phyloP scores from a whole-genome alignment of 2,113 vertebrate genomes.

The Lipophrys pholis region DNA sequence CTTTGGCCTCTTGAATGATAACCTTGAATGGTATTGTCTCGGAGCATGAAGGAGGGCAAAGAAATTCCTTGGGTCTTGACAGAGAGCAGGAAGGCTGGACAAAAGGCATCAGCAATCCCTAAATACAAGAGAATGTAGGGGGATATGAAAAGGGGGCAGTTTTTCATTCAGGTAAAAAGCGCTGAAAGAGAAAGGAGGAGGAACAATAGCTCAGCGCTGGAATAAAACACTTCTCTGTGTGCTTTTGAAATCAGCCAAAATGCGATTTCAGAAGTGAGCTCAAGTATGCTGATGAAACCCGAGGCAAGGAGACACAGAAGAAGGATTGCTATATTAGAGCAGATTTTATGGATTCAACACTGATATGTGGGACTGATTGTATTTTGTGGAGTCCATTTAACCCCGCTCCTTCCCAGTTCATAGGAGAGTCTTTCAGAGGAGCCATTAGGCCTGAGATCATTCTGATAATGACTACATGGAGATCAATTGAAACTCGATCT shows the following conservation, averaged over 20 bases:
- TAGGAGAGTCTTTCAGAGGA: constrained; percentile 52
- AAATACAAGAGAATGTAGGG: constrained; percentile 60
- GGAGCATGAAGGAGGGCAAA: constrained; percentile 65
- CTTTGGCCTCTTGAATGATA: constrained; percentile 77
- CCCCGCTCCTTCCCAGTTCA: constrained; percentile 46
- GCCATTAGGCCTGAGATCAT: constrained; percentile 59
- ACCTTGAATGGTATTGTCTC: constrained; percentile 80
- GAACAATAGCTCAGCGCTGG: constrained; percentile 35
- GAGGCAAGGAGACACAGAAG: constrained; percentile 36
- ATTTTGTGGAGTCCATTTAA: constrained; percentile 54
- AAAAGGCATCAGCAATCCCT: constrained; percentile 69
- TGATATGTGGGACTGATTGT: constrained; percentile 54
- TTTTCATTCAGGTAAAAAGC: constrained; percentile 72
- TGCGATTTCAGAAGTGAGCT: constrained; percentile 45
- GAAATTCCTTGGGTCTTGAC: constrained; percentile 71
- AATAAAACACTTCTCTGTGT: constrained; percentile 53
- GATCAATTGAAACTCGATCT: constrained; percentile 76
- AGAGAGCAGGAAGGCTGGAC: constrained; percentile 70
- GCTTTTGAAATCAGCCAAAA: constrained; percentile 48
- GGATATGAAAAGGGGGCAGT: constrained; percentile 59
- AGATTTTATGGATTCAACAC: constrained; percentile 51
- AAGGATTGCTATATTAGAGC: constrained; percentile 52
- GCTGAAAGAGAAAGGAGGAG: constrained; percentile 39
- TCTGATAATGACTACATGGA: constrained; percentile 43
- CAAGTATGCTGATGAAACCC: constrained; percentile 60